Evolutionary conservation across 2,797 vertebrate genomes (phyloP).

Genomic region (Propithecus deckenii): DNA sequence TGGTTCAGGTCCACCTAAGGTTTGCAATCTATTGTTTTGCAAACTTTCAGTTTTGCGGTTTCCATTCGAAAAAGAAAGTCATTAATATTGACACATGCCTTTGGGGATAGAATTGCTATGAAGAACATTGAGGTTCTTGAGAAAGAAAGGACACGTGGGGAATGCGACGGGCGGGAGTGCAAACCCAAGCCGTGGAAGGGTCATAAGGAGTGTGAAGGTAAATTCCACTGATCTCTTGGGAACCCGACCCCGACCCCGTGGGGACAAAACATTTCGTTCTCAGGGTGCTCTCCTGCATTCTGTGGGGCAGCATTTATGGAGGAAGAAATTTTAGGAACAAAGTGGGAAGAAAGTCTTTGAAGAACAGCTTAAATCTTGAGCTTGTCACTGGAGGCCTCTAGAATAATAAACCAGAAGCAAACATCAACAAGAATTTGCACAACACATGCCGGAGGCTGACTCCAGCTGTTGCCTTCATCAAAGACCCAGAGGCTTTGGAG

Average conservation of each 20-base stretch:
- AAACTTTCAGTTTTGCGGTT: neutral
- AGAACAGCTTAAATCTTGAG: neutral
- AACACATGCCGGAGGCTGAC: neutral
- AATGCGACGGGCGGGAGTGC: neutral
- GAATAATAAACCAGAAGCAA: constrained; percentile 45
- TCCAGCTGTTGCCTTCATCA: neutral
- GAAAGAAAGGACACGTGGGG: neutral
- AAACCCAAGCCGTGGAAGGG: neutral
- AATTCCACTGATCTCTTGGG: neutral
- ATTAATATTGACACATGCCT: neutral
- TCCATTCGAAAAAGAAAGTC: neutral
- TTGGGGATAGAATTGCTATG: neutral
- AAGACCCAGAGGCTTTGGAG: neutral
- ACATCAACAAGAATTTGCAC: neutral
- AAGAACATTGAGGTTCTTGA: neutral
- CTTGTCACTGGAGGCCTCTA: constrained; percentile 13
- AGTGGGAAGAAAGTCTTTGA: constrained; percentile 50
- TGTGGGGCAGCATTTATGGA: neutral
- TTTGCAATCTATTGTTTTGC: neutral
- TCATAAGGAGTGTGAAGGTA: neutral
- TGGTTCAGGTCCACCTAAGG: neutral
- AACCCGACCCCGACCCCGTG: neutral
- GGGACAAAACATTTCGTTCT: neutral
- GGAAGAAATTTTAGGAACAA: constrained; percentile 43
- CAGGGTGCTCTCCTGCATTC: neutral